Percentiles rank a stretch among this genome's conserved stretches.
These are phyloP conservation scores for Diloba caeruleocephala DNA, from an alignment of 2,888 invertebrate species.

Conservation along the genomic window DNA sequence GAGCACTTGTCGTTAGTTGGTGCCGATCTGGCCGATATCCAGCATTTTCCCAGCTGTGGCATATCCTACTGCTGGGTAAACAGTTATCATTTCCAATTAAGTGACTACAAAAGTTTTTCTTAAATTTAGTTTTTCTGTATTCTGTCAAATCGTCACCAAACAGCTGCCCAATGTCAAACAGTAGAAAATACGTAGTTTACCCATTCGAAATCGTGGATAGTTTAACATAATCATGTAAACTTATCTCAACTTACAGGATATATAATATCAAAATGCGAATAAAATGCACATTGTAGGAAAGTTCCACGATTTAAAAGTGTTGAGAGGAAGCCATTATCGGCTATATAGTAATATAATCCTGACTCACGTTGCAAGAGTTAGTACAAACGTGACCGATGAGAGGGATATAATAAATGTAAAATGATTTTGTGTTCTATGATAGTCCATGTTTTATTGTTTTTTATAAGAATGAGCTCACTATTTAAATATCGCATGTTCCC, in stretches of 20 bases:
- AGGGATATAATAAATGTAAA: slow-evolving; percentile 23
- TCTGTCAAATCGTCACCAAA: no score
- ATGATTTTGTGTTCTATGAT: slow-evolving; percentile 30
- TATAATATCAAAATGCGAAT: slow-evolving; percentile 53
- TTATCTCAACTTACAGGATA: slow-evolving; percentile 55
- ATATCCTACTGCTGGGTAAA: no score
- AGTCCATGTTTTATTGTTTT: slow-evolving; percentile 37
- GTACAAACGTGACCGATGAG: slow-evolving; percentile 58
- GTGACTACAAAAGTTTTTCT: no score
- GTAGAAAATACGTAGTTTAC: slow-evolving; percentile 10
- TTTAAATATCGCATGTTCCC: neutral
- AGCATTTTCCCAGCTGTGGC: no score
- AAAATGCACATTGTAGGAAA: slow-evolving; percentile 54
- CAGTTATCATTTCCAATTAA: no score
- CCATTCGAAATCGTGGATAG: slow-evolving; percentile 24
- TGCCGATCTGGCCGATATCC: no score
- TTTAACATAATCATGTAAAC: slow-evolving; percentile 42
- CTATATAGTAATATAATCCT: slow-evolving; percentile 53
- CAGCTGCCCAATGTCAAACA: no score
- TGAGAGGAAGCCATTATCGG: slow-evolving; percentile 67
- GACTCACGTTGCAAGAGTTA: slow-evolving; percentile 58
- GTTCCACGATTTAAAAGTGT: slow-evolving; percentile 53
- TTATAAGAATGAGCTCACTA: slow-evolving; percentile 24
- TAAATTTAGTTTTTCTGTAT: no score
- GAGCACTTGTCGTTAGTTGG: no score